Evolutionary conservation across 92 coral and sea anemone species (phyloP).

Genomic region (Phenganax subtilis): DNA sequence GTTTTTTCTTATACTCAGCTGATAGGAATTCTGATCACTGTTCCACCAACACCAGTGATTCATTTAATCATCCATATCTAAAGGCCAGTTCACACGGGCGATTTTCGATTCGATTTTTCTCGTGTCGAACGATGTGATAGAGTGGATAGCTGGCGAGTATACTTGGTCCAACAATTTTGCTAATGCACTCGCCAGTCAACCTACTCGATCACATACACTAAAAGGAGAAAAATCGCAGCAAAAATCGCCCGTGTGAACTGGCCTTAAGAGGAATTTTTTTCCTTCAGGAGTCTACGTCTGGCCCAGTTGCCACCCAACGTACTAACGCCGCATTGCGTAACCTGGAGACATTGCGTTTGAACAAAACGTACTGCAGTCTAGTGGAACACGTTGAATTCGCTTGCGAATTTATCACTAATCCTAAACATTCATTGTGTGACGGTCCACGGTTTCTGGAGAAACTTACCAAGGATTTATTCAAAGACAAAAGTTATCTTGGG

Average conservation of each 20-base stretch:
- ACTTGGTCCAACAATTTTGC: too few relatives aligned
- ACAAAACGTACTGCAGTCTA: conserved; percentile 61
- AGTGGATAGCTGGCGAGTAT: too few relatives aligned
- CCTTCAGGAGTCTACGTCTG: conserved; percentile 61
- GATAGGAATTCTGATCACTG: too few relatives aligned
- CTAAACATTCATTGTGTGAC: conserved; percentile 70
- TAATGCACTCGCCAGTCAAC: too few relatives aligned
- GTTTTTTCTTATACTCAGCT: too few relatives aligned
- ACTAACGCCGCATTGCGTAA: conserved; percentile 68
- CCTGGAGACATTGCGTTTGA: conserved; percentile 64
- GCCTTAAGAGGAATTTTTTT: conserved; percentile 28
- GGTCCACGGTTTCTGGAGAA: conserved; percentile 65
- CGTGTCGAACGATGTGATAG: too few relatives aligned
- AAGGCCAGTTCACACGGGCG: not conserved
- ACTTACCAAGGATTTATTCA: conserved; percentile 58
- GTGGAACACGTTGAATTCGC: conserved; percentile 56
- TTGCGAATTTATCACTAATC: conserved; percentile 69
- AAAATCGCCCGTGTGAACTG: not conserved
- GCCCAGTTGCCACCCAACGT: conserved; percentile 68
- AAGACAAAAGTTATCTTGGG: conserved; percentile 58
- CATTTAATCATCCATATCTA: not conserved
- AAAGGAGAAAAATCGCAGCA: too few relatives aligned
- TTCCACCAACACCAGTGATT: not conserved
- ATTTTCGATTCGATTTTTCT: too few relatives aligned
- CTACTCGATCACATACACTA: too few relatives aligned